Base-by-base conservation (phyloP, 2,888 invertebrate species). In the Neoaliturus tenellus region DNA sequence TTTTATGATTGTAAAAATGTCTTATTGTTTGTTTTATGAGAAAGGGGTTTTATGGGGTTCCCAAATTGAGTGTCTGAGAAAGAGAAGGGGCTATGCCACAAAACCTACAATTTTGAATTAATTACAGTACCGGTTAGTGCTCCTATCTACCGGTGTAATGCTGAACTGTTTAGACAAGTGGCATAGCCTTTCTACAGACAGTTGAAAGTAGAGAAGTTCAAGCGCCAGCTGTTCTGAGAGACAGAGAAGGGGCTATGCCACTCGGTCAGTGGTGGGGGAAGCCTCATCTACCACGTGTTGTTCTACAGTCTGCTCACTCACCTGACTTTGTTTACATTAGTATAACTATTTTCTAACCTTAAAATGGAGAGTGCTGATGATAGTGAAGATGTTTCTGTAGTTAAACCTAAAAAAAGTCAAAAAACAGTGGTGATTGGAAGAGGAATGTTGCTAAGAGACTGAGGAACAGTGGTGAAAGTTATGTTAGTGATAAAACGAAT, bases 171-270 rank as follows among this genome's bases (percentile, higher is more conserved):
- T 82, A 48, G 28, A 31, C n/a, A 48, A 31, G 71, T 71, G 71
- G 73, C 28, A 73, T 82, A 51, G 44, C 51, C 73, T 71, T 28
- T 31, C 51, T 33, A 82, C 35, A 82, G n/a, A 48, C 73, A 28
- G 51, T 82, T 71, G 44, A 82, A 82, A 48, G 28, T 71, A 12
- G 51, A 82, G 48, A 31, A 71, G 73, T 71, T 82, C 6, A 39
- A 71, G 73, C 69, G 41, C 55, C 51, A 82, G 82, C 73, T 82
- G 82, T 82, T 48, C 73, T 71, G 73, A 71, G 44, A 51, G 51
- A 39, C 25, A 71, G 82, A 82, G 71, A 82, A 82, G 82, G 82
- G 71, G 41, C 51, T 82, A 82, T 48, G 23, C 81, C 39, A 81
- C 81, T 39, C 14, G 31, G 81, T 20, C 67, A 81, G 69, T 81